Evolutionary conservation across 2,888 invertebrate genomes (phyloP).

Genomic region (Alentia gelatinosa): DNA sequence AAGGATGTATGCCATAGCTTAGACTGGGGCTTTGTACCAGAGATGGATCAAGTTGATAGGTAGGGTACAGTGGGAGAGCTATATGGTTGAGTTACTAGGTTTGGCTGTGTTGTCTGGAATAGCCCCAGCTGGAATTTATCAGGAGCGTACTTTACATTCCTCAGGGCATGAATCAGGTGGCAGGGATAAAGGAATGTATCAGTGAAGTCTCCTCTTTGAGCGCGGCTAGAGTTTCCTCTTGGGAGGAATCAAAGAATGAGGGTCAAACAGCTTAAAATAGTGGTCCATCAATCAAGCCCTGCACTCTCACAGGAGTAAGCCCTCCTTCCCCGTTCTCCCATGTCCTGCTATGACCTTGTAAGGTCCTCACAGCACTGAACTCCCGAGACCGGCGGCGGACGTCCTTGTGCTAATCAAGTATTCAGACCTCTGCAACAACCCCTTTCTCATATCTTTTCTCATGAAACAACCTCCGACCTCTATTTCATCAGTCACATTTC

Average conservation of each 20-base stretch:
- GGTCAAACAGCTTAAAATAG: background rate
- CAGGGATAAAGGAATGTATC: background rate
- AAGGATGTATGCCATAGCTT: background rate
- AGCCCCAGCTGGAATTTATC: background rate
- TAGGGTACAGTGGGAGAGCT: background rate
- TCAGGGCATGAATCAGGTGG: background rate
- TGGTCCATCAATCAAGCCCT: background rate
- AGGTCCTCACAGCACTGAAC: background rate
- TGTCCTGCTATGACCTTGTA: background rate
- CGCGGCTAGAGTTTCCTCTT: background rate
- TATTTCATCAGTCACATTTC: no score
- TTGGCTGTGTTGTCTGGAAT: background rate
- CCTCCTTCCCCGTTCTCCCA: no score
- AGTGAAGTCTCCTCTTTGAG: background rate
- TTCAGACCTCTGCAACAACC: background rate
- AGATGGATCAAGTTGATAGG: background rate
- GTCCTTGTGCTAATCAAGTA: background rate
- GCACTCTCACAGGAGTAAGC: no score
- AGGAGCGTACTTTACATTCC: background rate
- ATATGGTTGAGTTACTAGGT: background rate
- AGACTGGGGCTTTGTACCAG: background rate
- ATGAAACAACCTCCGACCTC: background rate
- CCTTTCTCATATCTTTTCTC: background rate
- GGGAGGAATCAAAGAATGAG: background rate
- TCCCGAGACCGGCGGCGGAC: background rate